These are phyloP conservation scores for Chlorospingus semifuscus DNA, from an alignment of 2,797 vertebrate genomes.

Conservation along the genomic window DNA sequence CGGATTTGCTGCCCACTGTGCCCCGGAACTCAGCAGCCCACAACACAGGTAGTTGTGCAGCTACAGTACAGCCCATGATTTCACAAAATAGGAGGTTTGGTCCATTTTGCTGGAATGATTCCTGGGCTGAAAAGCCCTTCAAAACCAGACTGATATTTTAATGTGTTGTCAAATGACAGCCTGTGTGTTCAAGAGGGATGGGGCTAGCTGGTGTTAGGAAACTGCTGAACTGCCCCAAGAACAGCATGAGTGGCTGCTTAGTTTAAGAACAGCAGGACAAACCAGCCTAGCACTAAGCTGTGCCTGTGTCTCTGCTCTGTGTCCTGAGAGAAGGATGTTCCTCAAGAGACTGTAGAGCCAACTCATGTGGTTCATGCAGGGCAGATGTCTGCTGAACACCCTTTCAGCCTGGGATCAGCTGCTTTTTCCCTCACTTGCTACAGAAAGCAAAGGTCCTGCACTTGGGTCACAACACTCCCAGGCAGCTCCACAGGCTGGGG, in stretches of 20 bases:
- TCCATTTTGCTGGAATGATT: not conserved
- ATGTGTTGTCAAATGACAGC: not conserved
- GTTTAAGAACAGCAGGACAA: not conserved
- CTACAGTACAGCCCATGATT: not conserved
- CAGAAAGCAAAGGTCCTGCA: not conserved
- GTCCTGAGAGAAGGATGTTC: not conserved
- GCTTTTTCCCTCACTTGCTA: not conserved
- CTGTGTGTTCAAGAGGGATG: fast-evolving
- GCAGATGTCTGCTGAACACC: fast-evolving
- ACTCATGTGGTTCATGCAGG: fast-evolving
- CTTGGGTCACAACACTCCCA: not conserved
- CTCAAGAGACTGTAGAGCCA: not conserved
- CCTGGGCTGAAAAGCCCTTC: not conserved
- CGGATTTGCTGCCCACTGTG: not conserved
- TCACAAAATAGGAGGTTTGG: not conserved
- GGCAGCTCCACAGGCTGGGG: fast-evolving
- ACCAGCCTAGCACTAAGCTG: not conserved
- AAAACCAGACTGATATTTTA: not conserved
- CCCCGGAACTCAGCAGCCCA: not conserved
- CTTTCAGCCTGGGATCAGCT: fast-evolving
- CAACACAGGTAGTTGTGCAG: not conserved
- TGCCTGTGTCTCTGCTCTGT: not conserved
- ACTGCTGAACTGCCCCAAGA: not conserved
- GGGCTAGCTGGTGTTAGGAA: not conserved
- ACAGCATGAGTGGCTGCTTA: fast-evolving